Conservation (phyloP, 2,888 invertebrate genomes). For the Tenthredo livida region DNA sequence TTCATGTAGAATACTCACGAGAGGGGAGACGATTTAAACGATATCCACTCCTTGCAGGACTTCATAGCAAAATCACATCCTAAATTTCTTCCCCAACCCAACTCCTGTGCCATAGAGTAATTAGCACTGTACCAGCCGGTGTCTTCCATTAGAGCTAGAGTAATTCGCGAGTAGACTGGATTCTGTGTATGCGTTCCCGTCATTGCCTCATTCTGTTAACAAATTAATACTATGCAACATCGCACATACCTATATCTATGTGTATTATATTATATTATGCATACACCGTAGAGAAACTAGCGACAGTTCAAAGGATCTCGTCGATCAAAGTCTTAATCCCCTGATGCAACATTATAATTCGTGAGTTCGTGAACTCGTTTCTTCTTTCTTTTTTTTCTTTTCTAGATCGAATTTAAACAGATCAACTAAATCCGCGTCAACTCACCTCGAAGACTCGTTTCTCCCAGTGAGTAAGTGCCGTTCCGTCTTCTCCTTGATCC, state of each 20-base stretch:
- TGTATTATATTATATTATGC: background rate
- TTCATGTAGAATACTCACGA: constrained; percentile 66
- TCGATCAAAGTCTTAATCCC: constrained; percentile 49
- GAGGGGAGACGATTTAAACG: constrained; percentile 81
- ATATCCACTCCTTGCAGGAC: constrained; percentile 98
- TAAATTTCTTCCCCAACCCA: constrained; percentile 94
- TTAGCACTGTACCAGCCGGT: constrained; percentile 98
- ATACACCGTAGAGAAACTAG: background rate
- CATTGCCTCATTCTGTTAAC: constrained; percentile 96
- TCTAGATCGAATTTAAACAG: constrained; percentile 48
- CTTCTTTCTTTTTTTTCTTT: background rate
- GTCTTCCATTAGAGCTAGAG: constrained; percentile 98
- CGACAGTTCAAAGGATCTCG: constrained; percentile 48
- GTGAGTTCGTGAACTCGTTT: background rate
- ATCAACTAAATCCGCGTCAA: constrained; percentile 17
- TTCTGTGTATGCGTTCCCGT: constrained; percentile 99
- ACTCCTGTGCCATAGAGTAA: constrained; percentile 91
- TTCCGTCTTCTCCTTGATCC: constrained; percentile 99
- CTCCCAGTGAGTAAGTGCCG: constrained; percentile 99
- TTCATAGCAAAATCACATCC: constrained; percentile 97
- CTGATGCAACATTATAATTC: background rate
- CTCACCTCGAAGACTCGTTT: constrained; percentile 97
- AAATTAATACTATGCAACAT: constrained; percentile 30
- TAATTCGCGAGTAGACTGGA: constrained; percentile 96
- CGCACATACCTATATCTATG: background rate